Evolutionary conservation across 1,140 invertebrate species (phyloP), one percentile per base, ranked within the genome.

Genomic region (Drosophila insularis): DNA sequence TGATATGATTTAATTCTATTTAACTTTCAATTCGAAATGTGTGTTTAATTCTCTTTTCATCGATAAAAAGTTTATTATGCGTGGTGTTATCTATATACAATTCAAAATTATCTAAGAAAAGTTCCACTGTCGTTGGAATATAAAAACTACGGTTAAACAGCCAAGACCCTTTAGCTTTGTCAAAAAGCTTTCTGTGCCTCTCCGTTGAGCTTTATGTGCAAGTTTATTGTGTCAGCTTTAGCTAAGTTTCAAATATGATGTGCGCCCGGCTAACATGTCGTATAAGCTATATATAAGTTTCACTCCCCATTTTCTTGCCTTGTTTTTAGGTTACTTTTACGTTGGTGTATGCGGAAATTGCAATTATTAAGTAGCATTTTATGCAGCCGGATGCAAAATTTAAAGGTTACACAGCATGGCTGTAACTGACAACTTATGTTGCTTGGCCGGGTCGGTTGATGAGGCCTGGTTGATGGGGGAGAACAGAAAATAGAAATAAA

Each of bases 381-480:
- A 46, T 62, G 39, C 23, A 35, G 40, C 61, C 40, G 61, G 61
- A 63, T 32, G 43, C 40, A 17, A 13, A 23, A 62, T 32, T 14
- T 50, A 63, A 63, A 63, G 43, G 61, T 63, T 63, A 63, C 31
- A 11, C 27, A 17, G 11, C 35, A 50, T 53, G n/a, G n/a, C 43
- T 63, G 40, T 32, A 63, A 62, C 60, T 62, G 37, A 62, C 60
- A 62, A 62, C 39, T 23, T 43, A 62, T 37, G 35, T 11, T 37
- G 35, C 35, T 37, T 37, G 35, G 35, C 10, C 35, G 35, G 35
- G 35, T 37, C 11, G 35, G 10, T 11, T 37, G 10, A 13, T 4
- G 3, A 4, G 11, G 35, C 3, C 11, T 13, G 35, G 11, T 2
- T 37, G 35, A 11, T 37, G 3, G 11, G 35, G 11, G 10, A 13